A percentile compares a stretch with the other conserved stretches of the same genome.
Conservation (phyloP, 2,113 vertebrate genomes). For the Anthoscopus minutus region DNA sequence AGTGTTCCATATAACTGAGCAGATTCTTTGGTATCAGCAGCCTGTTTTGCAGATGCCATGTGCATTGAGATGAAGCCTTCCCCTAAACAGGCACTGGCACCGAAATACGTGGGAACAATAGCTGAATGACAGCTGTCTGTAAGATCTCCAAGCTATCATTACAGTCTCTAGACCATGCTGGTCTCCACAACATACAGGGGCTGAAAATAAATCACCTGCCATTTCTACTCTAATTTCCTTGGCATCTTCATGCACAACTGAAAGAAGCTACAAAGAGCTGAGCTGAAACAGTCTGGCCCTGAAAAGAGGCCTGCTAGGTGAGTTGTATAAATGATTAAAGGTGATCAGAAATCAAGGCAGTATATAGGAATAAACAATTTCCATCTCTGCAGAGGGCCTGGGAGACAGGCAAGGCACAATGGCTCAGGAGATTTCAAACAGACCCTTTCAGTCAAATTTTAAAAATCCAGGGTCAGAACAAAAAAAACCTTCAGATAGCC, state of each 20-base stretch:
- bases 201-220: not conserved
- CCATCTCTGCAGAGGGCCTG: not conserved
- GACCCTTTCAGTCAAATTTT: not conserved
- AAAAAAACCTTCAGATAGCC: not conserved
- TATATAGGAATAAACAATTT: not conserved
- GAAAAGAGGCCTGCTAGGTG: not conserved
- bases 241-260: not conserved
- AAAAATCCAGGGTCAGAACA: not conserved
- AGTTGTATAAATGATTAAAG: not conserved
- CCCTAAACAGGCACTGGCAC: not conserved
- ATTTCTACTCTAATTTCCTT: not conserved
- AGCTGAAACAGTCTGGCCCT: not conserved
- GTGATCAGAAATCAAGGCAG: not conserved
- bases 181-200: not conserved
- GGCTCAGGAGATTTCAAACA: not conserved
- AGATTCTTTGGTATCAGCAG: not conserved
- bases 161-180: not conserved
- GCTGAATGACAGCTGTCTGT: not conserved
- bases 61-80: not conserved
- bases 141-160: not conserved
- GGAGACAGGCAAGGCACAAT: constrained; percentile 18
- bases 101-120: not conserved
- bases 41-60: not conserved
- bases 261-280: not conserved
- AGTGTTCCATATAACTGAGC: not conserved